phyloP scores from a whole-genome alignment of 2,888 invertebrate species.

The Diplolepis rosae region DNA sequence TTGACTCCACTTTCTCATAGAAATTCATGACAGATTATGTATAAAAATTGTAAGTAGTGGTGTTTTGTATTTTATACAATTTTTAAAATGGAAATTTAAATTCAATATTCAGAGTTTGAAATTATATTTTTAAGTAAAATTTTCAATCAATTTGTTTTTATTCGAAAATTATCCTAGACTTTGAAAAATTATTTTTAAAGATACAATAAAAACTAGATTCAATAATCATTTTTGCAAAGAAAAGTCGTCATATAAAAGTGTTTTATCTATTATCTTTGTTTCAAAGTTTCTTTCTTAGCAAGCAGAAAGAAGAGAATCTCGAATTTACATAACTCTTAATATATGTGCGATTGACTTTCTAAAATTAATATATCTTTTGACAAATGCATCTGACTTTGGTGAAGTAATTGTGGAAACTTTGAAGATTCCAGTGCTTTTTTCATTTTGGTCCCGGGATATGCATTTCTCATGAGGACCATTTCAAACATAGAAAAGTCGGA shows the following conservation, averaged over 20 bases:
- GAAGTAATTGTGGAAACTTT: neutral
- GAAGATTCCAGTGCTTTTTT: neutral
- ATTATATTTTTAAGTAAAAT: neutral
- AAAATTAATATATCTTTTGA: neutral
- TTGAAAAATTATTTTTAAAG: neutral
- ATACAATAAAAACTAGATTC: neutral
- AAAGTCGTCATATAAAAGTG: neutral
- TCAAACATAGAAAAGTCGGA: constrained; percentile 95
- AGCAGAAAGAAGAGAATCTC: neutral
- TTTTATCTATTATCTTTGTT: neutral
- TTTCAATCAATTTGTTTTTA: neutral
- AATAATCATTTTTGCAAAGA: neutral
- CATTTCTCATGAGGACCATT: constrained; percentile 25
- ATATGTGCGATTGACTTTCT: neutral
- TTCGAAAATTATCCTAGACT: neutral
- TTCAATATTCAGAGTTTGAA: neutral
- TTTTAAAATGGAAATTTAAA: neutral
- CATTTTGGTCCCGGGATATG: neutral
- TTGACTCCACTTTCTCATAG: neutral
- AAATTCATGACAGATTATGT: neutral
- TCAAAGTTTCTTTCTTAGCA: neutral
- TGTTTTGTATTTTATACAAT: neutral
- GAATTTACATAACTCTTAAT: neutral
- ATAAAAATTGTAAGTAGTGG: neutral
- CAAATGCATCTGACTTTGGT: neutral